Evolutionary conservation across 2,797 vertebrate genomes (phyloP), one percentile per base, ranked within the genome.

Genomic region (Tokudaia muenninki): DNA sequence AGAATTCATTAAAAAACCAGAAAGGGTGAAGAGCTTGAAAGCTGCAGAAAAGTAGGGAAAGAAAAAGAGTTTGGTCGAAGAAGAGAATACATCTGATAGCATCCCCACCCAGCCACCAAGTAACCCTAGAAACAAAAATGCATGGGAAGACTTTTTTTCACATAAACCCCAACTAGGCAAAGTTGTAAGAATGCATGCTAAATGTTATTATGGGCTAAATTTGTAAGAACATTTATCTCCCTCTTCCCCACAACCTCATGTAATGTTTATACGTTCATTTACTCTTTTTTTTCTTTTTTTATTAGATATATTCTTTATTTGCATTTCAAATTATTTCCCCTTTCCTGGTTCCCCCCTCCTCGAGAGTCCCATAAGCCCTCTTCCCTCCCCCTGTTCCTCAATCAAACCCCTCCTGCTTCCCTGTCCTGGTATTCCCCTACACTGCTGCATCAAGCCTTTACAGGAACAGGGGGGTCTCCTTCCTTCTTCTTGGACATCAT

Each of bases 121-220:
- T 90, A 96, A 63, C 50, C 57, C 78, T 94, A 74, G 84, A 96
- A 97, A 94, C 95, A 91, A 98, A 97, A 98, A 77, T 95, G 92
- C 70, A 94, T 77, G 78, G 87, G 95, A 97, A 98, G 94, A 94
- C 41, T 93, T 98, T 96, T 88, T 97, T 55, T 97, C 91, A 96
- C 96, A 92, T 91, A 97, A 97, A 98, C 14, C 89, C 87, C 96
- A 97, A 98, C 97, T 75, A 96, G 96, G 96, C 82, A 97, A 63
- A 84, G 97, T 97, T 97, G 97, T 95, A 97, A 72, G 94, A 96
- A 97, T 96, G 14, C 57, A 93, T 80, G 24, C 21, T 97, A 96
- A 94, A 94, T 96, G 95, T 93, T 98, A 95, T 97, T 94, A 82
- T 84, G 97, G 63, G 96, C 97, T 96, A 95, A 81, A 57, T n/a